Evolutionary conservation across 2,113 vertebrate species (phyloP).

Genomic region (Pristiophorus japonicus): DNA sequence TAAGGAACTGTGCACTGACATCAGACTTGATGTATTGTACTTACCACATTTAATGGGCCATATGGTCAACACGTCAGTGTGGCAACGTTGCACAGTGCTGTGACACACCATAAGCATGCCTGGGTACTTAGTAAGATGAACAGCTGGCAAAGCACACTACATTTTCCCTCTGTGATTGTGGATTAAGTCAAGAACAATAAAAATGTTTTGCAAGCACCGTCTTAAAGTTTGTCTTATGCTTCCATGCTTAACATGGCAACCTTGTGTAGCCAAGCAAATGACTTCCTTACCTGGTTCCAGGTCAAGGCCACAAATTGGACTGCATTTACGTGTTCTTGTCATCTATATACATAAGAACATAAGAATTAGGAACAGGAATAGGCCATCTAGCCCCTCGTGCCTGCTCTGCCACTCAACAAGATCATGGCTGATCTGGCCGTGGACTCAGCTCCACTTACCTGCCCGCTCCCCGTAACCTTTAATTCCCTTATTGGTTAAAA

Average conservation of each 20-base stretch:
- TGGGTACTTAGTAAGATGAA: not conserved
- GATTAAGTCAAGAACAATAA: not conserved
- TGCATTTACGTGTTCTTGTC: not conserved
- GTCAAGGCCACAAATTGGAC: not conserved
- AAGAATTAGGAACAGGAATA: too few species aligned
- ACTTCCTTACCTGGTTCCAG: not conserved
- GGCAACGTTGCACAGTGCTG: not conserved
- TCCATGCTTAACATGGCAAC: not conserved
- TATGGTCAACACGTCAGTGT: slow-evolving; percentile 19
- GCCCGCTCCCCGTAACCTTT: too few species aligned
- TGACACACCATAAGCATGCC: not conserved
- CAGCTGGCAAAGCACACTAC: not conserved
- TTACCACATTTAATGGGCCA: slow-evolving; percentile 9
- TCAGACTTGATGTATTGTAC: not conserved
- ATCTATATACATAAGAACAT: too few species aligned
- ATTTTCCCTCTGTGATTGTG: not conserved
- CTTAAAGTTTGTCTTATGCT: not conserved
- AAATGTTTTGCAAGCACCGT: not conserved
- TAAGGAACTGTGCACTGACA: not conserved
- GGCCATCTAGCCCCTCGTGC: too few species aligned
- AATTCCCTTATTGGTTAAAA: too few species aligned
- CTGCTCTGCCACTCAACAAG: too few species aligned
- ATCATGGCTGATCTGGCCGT: too few species aligned
- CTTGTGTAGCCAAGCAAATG: not conserved
- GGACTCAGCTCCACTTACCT: too few species aligned